Evolutionary conservation across 1,140 invertebrate species (phyloP).

Genomic region (Camponotus vicinus): DNA sequence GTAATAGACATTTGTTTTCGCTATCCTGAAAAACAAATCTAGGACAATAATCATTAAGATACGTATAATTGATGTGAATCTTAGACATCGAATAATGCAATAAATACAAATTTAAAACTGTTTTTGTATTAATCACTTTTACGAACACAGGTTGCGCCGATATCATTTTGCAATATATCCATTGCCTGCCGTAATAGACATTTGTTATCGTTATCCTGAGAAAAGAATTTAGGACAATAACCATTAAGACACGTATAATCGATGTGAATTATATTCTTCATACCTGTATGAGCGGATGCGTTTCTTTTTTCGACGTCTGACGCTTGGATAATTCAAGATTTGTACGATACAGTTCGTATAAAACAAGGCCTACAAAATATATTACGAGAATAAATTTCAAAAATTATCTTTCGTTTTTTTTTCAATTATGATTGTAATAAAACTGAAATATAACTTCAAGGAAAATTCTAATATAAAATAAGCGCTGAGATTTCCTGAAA

Average conservation of each 20-base stretch:
- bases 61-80: constrained; percentile 6
- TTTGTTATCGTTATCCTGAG: constrained; percentile 67
- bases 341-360: constrained; percentile 80
- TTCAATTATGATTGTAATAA: background rate
- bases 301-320: constrained; percentile 16
- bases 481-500: background rate
- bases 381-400: constrained; percentile 45
- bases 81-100: constrained; percentile 28
- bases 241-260: constrained; percentile 14
- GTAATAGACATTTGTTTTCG: constrained; percentile 67
- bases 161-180: constrained; percentile 78
- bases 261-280: constrained; percentile 12
- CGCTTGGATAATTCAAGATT: constrained; percentile 75
- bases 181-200: constrained; percentile 71
- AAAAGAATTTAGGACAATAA: constrained; percentile 53
- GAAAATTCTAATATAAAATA: background rate
- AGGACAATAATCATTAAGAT: constrained; percentile 33
- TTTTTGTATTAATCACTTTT: constrained; percentile 36
- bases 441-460: background rate
- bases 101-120: constrained; percentile 7
- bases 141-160: constrained; percentile 66
- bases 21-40: constrained; percentile 62
- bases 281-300: constrained; percentile 43
- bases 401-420: constrained; percentile 40
- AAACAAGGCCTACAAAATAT: constrained; percentile 77